Base-by-base conservation (phyloP, 2,888 invertebrate genomes). In the Adelognathus sp. region DNA sequence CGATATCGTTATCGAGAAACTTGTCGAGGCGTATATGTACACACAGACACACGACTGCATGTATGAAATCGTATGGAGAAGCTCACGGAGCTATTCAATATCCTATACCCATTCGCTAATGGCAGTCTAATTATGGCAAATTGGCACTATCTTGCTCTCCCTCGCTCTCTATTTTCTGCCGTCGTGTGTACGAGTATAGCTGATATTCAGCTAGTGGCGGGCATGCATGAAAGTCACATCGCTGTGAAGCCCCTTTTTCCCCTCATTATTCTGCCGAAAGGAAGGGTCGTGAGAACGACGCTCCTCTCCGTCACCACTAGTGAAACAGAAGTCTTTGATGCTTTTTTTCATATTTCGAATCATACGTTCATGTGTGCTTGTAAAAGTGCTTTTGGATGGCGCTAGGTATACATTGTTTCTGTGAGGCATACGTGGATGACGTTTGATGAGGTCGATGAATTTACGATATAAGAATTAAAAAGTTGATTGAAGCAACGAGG, bases 1-100 rank as follows among this genome's bases (percentile, higher is more conserved):
- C 76, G 60, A 76, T 71, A 72, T 67, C 54, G 60, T 66, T 67
- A 77, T 77, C 72, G 76, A 77, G 44, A 67, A 72, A 66, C 54
- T 72, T 61, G 72, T 67, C 66, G 66, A 72, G 66, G 44, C 29
- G 41, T 29, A 50, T 44, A 41, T 54, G 29, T 46, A 46, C 58
- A 36, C 16, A 9, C 56, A 9, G 21, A 39, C 44, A 3, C 39
- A 24, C 11, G 44, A n/a, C 9, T 9, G 36, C 36, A 9, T 9
- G n/a, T 36, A 9, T 3, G 36, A 9, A 2, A 36, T 9, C 36
- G 36, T 36, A 24, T 11, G 11, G 4, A 50, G 24, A 50, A 50
- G 46, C 46, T 21, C 21, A 31, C 31, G 9, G 33, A 21, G 5
- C 27, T 50, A 58, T 52, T 56, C 33, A 41, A 50, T 50, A 50